Evolutionary conservation across 2,797 vertebrate genomes (phyloP), one percentile per base, ranked within the genome.

Genomic region (Melanotaenia trifasciata): DNA sequence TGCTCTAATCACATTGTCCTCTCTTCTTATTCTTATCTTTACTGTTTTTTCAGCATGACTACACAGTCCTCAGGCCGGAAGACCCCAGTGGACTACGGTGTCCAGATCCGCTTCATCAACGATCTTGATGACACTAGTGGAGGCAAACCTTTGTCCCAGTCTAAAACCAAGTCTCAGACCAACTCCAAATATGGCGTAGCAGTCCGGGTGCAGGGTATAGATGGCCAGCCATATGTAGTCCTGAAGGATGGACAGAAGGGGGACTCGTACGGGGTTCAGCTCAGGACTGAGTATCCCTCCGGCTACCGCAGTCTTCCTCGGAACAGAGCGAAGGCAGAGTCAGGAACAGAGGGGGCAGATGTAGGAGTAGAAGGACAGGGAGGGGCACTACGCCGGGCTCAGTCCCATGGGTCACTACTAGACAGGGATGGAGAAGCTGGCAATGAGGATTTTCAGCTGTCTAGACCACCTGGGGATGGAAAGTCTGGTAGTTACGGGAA

Each of bases 61-160:
- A 53, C 85, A 3, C 82, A 91, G 20, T 91, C 93, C 60, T 91
- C 94, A 0, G 95, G 94, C 65, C 94, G 87, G 71, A 95, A 91
- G 87, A 93, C 78, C 59, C 95, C 96, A 0, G 89, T 97, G 79
- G 97, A 98, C 82, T 87, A 96, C 1, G 97, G 97, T 0, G 96
- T 98, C 82, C 98, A 99, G 92, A 98, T 99, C 86, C 96, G 96
- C 74, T 98, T 98, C 91, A 97, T 98, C 79, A 92, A 95, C 4
- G 93, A 96, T 75, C 66, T 95, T 35, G 86, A 91, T 13, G 94
- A 94, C 57, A 85, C 84, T 0, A 85, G 91, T 56, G 80, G 82
- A 58, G 94, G 94, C 0, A 94, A 93, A 0, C 94, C 81, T 56
- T 93, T 1, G 9, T 4, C 78, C 64, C 88, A 84, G 50, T 78